Conservation (phyloP, 2,888 invertebrate genomes). For the Ypsolopha sequella region DNA sequence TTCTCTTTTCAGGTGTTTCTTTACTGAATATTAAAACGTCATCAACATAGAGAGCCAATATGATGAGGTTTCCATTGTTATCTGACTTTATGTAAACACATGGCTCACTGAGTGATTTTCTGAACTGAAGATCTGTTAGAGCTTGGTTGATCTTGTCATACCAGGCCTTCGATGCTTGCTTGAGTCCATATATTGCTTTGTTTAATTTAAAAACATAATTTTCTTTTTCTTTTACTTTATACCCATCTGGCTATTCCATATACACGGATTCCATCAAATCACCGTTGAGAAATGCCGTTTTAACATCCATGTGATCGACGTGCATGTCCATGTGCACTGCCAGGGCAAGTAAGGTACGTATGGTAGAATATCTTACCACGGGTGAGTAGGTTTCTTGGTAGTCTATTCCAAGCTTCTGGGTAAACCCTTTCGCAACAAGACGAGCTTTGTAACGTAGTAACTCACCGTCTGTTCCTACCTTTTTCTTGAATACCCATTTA, state of each 20-base stretch:
- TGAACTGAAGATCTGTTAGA: not conserved
- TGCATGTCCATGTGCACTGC: not conserved
- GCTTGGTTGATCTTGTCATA: constrained; percentile 1
- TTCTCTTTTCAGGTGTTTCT: not conserved
- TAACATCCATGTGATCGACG: constrained; percentile 2
- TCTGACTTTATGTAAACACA: constrained; percentile 2
- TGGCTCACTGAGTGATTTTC: not conserved
- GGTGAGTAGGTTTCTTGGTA: constrained; percentile 2
- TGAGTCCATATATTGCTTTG: constrained; percentile 5
- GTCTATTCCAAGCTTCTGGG: constrained; percentile 4
- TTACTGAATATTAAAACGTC: constrained; percentile 3
- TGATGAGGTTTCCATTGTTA: not conserved
- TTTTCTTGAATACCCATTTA: constrained; percentile 6
- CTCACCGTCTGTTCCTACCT: constrained; percentile 1
- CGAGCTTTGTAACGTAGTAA: constrained; percentile 4
- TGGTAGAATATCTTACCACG: too few relatives aligned
- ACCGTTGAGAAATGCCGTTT: constrained; percentile 4
- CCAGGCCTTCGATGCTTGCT: constrained; percentile 3
- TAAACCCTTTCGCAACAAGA: constrained; percentile 5
- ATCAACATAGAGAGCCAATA: constrained; percentile 5
- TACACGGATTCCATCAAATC: constrained; percentile 1
- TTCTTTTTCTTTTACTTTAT: constrained; percentile 1
- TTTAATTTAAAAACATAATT: constrained; percentile 3
- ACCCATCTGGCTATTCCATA: constrained; percentile 4
- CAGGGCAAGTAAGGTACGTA: not conserved